Evolutionary conservation across 2,888 invertebrate genomes (phyloP).

Genomic region (Amphipyra berbera): DNA sequence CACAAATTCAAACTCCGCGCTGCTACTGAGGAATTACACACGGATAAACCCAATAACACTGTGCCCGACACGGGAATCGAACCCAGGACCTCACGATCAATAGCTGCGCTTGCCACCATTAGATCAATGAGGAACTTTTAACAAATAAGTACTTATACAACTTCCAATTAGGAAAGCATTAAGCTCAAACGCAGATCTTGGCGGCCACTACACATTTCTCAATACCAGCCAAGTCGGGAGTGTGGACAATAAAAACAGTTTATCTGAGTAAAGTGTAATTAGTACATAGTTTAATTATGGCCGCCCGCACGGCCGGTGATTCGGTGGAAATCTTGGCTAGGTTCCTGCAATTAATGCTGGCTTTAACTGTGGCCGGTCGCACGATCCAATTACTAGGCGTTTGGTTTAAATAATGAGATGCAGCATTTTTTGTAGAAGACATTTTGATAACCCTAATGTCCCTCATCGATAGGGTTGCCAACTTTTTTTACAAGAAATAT

Average conservation of each 20-base stretch:
- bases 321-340: constrained; percentile 81
- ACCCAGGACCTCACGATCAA: no score
- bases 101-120: no score
- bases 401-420: constrained; percentile 59
- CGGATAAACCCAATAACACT: no score
- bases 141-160: no score
- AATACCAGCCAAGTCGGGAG: constrained; percentile 4
- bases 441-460: background rate
- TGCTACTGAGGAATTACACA: no score
- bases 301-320: constrained; percentile 72
- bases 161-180: background rate
- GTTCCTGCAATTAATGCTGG: constrained; percentile 83
- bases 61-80: no score
- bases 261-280: constrained; percentile 81
- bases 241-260: constrained; percentile 76
- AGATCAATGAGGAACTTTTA: no score
- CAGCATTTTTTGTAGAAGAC: constrained; percentile 14
- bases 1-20: no score
- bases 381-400: constrained; percentile 78
- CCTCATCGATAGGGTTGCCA: no score
- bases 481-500: no score
- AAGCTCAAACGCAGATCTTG: background rate
- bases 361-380: constrained; percentile 76
- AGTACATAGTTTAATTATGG: constrained; percentile 86
- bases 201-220: constrained; percentile 16